Conservation (phyloP, 2,113 vertebrate species). For the Phaetusa simplex region DNA sequence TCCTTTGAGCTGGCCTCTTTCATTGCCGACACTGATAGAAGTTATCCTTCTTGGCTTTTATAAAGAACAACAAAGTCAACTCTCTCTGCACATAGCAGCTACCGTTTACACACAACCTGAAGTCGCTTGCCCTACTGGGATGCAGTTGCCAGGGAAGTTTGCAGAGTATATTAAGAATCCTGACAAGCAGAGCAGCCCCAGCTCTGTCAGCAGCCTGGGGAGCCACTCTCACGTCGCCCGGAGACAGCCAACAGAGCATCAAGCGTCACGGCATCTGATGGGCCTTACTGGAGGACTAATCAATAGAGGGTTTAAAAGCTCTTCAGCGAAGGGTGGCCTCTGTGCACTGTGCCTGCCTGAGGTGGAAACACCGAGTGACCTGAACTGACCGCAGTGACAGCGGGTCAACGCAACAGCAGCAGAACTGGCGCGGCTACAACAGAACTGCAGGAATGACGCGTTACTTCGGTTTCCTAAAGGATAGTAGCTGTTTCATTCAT, state of each 20-base stretch:
- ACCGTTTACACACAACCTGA: not conserved
- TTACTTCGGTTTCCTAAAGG: not conserved
- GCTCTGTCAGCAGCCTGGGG: not conserved
- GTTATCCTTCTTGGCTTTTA: not conserved
- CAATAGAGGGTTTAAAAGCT: not conserved
- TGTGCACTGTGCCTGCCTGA: not conserved
- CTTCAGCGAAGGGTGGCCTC: not conserved
- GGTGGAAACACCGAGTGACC: not conserved
- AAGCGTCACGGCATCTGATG: not conserved
- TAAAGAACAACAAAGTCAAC: not conserved
- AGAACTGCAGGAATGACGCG: not conserved
- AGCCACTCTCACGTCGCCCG: not conserved
- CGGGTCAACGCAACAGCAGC: not conserved
- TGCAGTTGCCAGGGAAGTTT: not conserved
- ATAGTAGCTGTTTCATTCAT: not conserved
- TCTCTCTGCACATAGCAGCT: not conserved
- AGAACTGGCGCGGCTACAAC: fast-evolving
- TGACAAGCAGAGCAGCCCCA: not conserved
- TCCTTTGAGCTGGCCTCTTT: not conserved
- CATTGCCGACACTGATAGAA: not conserved
- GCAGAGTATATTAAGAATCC: not conserved
- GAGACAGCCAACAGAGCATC: not conserved
- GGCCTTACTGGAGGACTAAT: not conserved
- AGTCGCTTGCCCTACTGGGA: not conserved
- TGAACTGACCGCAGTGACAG: not conserved